Evolutionary conservation across 2,113 vertebrate genomes (phyloP).

Genomic region (Sialia sialis): DNA sequence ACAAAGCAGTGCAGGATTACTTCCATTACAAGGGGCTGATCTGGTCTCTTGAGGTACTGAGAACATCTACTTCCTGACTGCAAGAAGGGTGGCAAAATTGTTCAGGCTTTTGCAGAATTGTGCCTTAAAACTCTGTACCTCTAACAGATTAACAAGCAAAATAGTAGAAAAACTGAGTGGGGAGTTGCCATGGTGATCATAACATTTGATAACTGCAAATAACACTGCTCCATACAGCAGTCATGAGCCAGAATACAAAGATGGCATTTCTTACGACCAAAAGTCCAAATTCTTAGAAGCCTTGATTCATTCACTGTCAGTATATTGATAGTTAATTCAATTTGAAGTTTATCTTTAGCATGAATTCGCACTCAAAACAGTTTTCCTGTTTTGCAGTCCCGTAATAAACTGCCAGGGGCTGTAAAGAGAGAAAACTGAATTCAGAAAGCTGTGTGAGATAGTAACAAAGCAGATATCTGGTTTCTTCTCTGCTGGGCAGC

Average conservation of each 20-base stretch:
- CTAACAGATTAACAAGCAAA: constrained; percentile 55
- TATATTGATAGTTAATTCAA: not conserved
- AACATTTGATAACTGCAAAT: constrained; percentile 49
- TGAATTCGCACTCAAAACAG: not conserved
- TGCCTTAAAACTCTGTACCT: not conserved
- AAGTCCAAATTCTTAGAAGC: not conserved
- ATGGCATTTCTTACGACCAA: not conserved
- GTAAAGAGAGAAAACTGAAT: not conserved
- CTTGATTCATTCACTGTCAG: not conserved
- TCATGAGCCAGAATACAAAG: not conserved
- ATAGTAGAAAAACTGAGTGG: constrained; percentile 49
- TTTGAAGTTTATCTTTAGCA: not conserved
- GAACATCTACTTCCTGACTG: not conserved
- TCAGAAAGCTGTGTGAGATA: not conserved
- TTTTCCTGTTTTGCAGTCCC: not conserved
- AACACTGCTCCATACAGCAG: not conserved
- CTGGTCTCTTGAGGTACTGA: not conserved
- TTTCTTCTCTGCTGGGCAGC: not conserved
- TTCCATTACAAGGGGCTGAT: not conserved
- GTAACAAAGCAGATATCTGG: not conserved
- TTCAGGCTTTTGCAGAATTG: not conserved
- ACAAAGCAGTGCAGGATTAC: not conserved
- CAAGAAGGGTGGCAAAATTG: not conserved
- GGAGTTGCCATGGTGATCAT: constrained; percentile 70
- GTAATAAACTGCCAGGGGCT: not conserved